Evolutionary conservation across 2,888 invertebrate species (phyloP), one percentile per base, ranked within the genome.

Genomic region (Choreutis nemorana): DNA sequence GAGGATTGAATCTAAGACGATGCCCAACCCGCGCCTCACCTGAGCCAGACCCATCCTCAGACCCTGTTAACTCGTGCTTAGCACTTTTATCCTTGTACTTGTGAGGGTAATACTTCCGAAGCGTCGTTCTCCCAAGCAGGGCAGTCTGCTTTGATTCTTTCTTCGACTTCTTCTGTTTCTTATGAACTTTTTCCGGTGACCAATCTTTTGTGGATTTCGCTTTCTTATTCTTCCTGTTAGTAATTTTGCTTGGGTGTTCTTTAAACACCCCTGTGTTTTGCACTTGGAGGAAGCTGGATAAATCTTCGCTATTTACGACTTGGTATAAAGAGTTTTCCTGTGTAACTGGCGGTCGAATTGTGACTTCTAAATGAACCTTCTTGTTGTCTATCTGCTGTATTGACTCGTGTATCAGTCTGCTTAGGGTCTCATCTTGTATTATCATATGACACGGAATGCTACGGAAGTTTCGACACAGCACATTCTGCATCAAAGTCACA

Each of bases 11-110:
- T n/a, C n/a, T n/a, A n/a, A n/a, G n/a, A n/a, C n/a, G n/a, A n/a
- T n/a, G n/a, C n/a, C n/a, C n/a, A n/a, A n/a, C n/a, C n/a, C n/a
- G n/a, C n/a, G n/a, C n/a, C n/a, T n/a, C n/a, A n/a, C n/a, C n/a
- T n/a, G n/a, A n/a, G n/a, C n/a, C n/a, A n/a, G n/a, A n/a, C n/a
- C n/a, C n/a, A n/a, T n/a, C n/a, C n/a, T n/a, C n/a, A n/a, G n/a
- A n/a, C n/a, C n/a, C n/a, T n/a, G n/a, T n/a, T n/a, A n/a, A n/a
- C n/a, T 20, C n/a, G n/a, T n/a, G n/a, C n/a, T n/a, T n/a, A n/a
- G n/a, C n/a, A n/a, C n/a, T n/a, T n/a, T 63, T 70, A 29, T 70
- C 62, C 31, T 75, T 75, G n/a, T 67, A 54, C 35, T 73, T 77
- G 43, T 73, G 75, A 1, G 77, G 77, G 26, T 70, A 77, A 37